Conservation (phyloP, 1,140 invertebrate genomes). For the Doryteuthis pealeii region DNA sequence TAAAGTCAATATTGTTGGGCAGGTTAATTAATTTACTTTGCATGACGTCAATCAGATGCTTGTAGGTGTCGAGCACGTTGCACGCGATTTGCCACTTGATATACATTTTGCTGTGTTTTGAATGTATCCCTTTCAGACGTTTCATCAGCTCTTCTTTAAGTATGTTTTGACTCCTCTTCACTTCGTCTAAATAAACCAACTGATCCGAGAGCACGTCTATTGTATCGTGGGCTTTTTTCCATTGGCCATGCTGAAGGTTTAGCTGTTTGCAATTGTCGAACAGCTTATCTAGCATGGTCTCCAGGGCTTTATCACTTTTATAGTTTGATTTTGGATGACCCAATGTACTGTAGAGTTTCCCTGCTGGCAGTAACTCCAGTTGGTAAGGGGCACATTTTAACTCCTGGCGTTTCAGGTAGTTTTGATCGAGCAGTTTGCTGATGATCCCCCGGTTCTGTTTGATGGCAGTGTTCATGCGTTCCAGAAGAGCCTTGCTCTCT, state of each 20-base stretch:
- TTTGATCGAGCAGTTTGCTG: not conserved
- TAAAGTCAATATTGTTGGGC: not conserved
- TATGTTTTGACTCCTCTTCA: not conserved
- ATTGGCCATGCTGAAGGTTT: not conserved
- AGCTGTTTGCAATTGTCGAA: not conserved
- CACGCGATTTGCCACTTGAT: not conserved
- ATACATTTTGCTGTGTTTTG: not conserved
- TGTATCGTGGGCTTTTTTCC: not conserved
- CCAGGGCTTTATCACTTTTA: not conserved
- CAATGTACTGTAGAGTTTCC: no score
- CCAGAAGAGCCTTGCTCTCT: not conserved
- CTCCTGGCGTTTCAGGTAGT: not conserved
- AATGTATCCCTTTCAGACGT: not conserved
- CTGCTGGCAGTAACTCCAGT: not conserved
- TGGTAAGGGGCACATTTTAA: not conserved
- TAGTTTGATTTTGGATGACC: not conserved
- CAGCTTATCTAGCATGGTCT: not conserved
- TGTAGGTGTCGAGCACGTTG: not conserved
- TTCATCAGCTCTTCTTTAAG: not conserved
- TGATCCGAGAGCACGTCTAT: not conserved
- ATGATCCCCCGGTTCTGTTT: not conserved
- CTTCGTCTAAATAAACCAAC: not conserved
- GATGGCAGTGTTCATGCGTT: not conserved
- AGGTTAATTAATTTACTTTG: not conserved
- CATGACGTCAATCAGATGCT: not conserved